These are phyloP conservation scores for Alca torda DNA, from an alignment of 2,797 vertebrate genomes.

Conservation along the genomic window DNA sequence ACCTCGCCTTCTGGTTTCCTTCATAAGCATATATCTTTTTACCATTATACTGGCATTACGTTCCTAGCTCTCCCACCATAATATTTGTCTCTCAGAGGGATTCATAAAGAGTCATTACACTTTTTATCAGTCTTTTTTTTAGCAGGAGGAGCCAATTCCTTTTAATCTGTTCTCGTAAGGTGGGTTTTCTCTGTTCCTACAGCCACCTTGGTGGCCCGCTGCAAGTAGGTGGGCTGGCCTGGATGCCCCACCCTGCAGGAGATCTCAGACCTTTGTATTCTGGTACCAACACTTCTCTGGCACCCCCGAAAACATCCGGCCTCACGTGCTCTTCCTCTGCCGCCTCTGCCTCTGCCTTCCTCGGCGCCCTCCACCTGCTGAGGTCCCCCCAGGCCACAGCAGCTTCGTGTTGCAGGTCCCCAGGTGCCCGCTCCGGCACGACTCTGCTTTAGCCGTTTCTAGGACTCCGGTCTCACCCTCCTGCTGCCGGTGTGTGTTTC, in stretches of 20 bases:
- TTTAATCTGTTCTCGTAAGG: not conserved
- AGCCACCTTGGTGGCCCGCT: fast-evolving
- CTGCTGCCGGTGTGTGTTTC: not conserved
- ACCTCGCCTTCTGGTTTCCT: not conserved
- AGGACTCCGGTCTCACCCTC: not conserved
- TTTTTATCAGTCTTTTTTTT: not conserved
- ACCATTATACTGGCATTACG: fast-evolving
- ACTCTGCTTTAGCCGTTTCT: not conserved
- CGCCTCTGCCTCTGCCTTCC: not conserved
- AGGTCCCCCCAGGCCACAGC: not conserved
- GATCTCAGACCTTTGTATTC: not conserved
- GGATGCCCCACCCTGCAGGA: not conserved
- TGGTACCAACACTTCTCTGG: not conserved
- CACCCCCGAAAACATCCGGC: not conserved
- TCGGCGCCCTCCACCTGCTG: not conserved
- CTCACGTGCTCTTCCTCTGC: not conserved
- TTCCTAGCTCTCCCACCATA: not conserved
- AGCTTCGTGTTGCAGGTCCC: not conserved
- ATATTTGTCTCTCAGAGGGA: not conserved
- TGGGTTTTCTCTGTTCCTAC: not conserved
- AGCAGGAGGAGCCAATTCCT: not conserved
- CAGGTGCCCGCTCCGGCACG: not conserved
- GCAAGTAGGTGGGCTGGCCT: not conserved
- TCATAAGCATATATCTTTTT: not conserved
- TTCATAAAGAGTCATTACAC: not conserved